Base-by-base conservation (phyloP, 2,888 invertebrate species). In the Helleia helle region DNA sequence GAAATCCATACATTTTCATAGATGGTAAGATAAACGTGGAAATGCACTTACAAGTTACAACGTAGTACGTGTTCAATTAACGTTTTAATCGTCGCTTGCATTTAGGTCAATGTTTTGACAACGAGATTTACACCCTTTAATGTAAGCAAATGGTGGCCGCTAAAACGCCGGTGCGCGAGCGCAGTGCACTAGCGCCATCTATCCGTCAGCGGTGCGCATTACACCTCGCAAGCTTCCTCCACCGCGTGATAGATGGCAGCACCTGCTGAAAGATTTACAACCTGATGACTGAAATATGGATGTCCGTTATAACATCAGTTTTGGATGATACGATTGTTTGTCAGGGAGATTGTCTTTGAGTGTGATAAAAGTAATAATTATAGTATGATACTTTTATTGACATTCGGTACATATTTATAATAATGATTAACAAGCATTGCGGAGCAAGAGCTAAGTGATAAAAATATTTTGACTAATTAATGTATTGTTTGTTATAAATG, bases 231-330 rank as follows among this genome's bases (percentile, higher is more conserved):
- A 60, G 69, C 61, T 72, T 59, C 65, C 54, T 54, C 51, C 52
- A 56, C 44, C 50, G 51, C 56, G 54, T 69, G 74, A 81, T 71
- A 81, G 81, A 79, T 80, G 81, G 77, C 81, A 71, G 68, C 66
- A 73, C 67, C 50, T 63, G 74, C 37, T 59, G 68, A 80, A 46
- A 54, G 77, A 77, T 73, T 71, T 71, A 80, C 72, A 42, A 57
- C 46, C 48, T 50, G 71, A 36, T 58, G 80, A 80, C 50, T 55
- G 59, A 72, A 80, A 77, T 71, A 83, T 74, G 63, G 42, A 44
- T 48, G 46, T 61, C 61, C 68, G 66, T 69, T 30, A 31, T 38
- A 34, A 25, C 31, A 40, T 31, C 25, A 40, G 17, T 2, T 26
- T 26, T 36, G n/a, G 25, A 17, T 31, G n/a, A 9, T 36, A 13